phyloP scores from a whole-genome alignment of 2,113 vertebrate species.

The Rhodinocichla rosea region DNA sequence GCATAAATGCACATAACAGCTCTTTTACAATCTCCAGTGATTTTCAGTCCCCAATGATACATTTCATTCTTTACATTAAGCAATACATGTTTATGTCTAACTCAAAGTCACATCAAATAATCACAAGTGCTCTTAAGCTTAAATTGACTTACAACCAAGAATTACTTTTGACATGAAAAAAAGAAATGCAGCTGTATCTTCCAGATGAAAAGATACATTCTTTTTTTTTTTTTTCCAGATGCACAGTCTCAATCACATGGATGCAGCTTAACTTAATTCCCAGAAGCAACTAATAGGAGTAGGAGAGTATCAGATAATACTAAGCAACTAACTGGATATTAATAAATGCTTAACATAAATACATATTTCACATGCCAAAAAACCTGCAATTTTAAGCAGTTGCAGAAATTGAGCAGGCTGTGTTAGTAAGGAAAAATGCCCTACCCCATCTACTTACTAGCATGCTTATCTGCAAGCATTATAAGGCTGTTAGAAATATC shows the following conservation, averaged over 20 bases:
- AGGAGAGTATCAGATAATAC: not conserved
- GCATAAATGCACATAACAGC: not conserved
- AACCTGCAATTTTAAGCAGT: not conserved
- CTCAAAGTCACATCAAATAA: not conserved
- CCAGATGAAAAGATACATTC: not conserved
- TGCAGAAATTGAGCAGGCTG: not conserved
- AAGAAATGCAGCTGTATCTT: not conserved
- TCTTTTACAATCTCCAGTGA: not conserved
- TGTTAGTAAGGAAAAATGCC: not conserved
- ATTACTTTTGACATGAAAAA: not conserved
- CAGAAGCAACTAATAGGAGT: not conserved
- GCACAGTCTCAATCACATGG: not conserved
- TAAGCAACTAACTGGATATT: not conserved
- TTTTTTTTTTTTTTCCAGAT: not conserved
- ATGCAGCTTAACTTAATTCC: not conserved
- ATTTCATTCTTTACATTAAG: not conserved
- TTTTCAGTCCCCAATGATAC: not conserved
- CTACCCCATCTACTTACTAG: slow-evolving; percentile 82
- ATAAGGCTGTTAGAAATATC: slow-evolving; percentile 98
- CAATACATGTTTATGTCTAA: rapidly evolving
- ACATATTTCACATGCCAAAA: not conserved
- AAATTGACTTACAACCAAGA: not conserved
- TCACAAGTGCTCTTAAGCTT: not conserved
- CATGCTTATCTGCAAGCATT: slow-evolving; percentile 97
- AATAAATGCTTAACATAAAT: not conserved